Percentiles rank a stretch among this genome's conserved stretches.
These are phyloP conservation scores for Cylindroiulus punctatus DNA, from an alignment of 2,888 invertebrate genomes.

Conservation along the genomic window DNA sequence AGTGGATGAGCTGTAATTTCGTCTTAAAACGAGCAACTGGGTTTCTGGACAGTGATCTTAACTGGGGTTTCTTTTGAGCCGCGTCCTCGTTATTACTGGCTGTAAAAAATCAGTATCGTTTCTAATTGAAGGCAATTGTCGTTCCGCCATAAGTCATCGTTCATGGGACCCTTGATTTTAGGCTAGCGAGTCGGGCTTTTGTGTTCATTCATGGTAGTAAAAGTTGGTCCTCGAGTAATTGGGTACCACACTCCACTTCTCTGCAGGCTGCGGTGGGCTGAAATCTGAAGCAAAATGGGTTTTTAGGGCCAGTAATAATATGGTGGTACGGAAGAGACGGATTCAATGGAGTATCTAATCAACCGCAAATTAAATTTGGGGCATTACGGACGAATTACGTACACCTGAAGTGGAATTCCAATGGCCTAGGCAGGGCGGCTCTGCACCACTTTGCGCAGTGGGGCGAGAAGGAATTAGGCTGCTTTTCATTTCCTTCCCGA, in stretches of 20 bases:
- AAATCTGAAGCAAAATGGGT: background rate
- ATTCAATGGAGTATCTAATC: slow-evolving; percentile 53
- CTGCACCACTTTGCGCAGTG: slow-evolving; percentile 40
- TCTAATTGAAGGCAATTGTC: slow-evolving; percentile 24
- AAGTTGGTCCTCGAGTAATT: background rate
- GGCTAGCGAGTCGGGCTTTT: background rate
- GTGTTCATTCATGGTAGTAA: slow-evolving; percentile 35
- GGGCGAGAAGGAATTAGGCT: slow-evolving; percentile 30
- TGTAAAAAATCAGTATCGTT: slow-evolving; percentile 19
- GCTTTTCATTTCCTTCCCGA: slow-evolving; percentile 44
- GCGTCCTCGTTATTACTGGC: background rate
- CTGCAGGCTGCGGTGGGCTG: background rate
- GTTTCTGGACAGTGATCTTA: background rate
- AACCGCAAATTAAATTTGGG: slow-evolving; percentile 55
- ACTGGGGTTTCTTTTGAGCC: background rate
- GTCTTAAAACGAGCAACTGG: background rate
- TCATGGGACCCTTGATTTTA: background rate
- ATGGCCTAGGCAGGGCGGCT: background rate
- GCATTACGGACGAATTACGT: slow-evolving; percentile 51
- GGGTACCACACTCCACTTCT: background rate
- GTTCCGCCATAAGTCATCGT: background rate
- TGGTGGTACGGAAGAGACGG: slow-evolving; percentile 31
- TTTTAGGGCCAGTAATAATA: slow-evolving; percentile 14
- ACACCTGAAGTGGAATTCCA: slow-evolving; percentile 50
- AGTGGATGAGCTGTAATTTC: background rate